Percentiles rank a stretch among this genome's conserved stretches.
These are phyloP conservation scores for Ornithorhynchus anatinus DNA, from an alignment of 2,113 vertebrate genomes.

Conservation along the genomic window DNA sequence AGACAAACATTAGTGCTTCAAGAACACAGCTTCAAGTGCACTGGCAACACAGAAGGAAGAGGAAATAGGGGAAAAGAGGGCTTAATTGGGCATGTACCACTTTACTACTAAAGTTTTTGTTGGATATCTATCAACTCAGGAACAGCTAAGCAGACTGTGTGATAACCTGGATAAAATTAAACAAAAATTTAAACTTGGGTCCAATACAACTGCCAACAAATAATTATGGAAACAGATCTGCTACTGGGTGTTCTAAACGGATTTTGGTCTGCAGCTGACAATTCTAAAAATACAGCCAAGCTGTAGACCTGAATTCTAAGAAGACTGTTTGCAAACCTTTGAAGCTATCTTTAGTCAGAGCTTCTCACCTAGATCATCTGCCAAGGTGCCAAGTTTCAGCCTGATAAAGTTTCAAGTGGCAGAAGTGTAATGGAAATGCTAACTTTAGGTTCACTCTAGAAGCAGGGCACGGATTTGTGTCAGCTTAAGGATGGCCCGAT, in stretches of 20 bases:
- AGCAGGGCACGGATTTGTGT: background rate
- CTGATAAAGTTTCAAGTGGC: conserved; percentile 45
- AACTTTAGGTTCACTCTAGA: background rate
- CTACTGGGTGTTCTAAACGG: background rate
- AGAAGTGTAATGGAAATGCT: conserved; percentile 2
- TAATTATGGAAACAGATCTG: background rate
- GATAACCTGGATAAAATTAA: too few relatives aligned
- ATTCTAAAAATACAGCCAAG: conserved; percentile 39
- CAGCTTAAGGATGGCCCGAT: too few relatives aligned
- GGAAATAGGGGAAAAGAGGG: too few relatives aligned
- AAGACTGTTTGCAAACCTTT: conserved; percentile 19
- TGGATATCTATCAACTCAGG: too few relatives aligned
- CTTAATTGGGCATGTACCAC: too few relatives aligned
- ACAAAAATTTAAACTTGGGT: too few relatives aligned
- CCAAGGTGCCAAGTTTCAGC: conserved; percentile 17
- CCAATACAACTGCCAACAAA: background rate
- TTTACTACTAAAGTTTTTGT: too few relatives aligned
- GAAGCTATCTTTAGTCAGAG: conserved; percentile 43
- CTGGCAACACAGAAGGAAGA: too few relatives aligned
- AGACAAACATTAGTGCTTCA: too few relatives aligned
- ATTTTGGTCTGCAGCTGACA: conserved; percentile 56
- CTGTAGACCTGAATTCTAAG: conserved; percentile 19
- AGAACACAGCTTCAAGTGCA: too few relatives aligned
- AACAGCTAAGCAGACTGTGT: too few relatives aligned
- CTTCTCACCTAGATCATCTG: conserved; percentile 15